Evolutionary conservation across 2,113 vertebrate genomes (phyloP).

Genomic region (Ciconia boyciana): DNA sequence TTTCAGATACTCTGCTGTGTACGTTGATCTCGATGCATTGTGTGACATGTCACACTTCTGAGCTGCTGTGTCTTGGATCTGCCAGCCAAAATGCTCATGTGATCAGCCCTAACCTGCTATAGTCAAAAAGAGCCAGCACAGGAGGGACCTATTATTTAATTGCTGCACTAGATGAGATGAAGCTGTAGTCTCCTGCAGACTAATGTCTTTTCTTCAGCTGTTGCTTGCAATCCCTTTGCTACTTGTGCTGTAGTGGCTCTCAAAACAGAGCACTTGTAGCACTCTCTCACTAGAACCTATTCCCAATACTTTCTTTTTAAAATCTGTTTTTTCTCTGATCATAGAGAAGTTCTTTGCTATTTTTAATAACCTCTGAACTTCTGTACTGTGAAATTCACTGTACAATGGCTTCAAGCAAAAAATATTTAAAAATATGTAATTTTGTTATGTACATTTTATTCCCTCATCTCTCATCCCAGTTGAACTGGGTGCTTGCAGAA

Average conservation of each 20-base stretch:
- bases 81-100: background rate
- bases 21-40: fast-evolving
- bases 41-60: background rate
- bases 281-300: background rate
- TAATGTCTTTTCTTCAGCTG: background rate
- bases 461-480: background rate
- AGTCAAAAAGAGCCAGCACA: background rate
- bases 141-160: background rate
- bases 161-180: background rate
- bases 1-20: too few relatives aligned
- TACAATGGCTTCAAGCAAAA: background rate
- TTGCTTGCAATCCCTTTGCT: background rate
- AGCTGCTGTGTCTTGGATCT: background rate
- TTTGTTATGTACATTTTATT: background rate
- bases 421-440: background rate
- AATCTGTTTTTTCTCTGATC: background rate
- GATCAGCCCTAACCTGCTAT: background rate
- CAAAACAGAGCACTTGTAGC: background rate
- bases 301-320: background rate
- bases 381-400: background rate
- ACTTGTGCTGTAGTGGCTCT: background rate
- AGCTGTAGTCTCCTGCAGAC: background rate
- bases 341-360: background rate
- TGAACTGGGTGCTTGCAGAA: background rate
- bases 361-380: background rate